These are phyloP conservation scores for Caenorhabditis inopinata DNA, from an alignment of 1,140 invertebrate genomes.

Conservation along the genomic window DNA sequence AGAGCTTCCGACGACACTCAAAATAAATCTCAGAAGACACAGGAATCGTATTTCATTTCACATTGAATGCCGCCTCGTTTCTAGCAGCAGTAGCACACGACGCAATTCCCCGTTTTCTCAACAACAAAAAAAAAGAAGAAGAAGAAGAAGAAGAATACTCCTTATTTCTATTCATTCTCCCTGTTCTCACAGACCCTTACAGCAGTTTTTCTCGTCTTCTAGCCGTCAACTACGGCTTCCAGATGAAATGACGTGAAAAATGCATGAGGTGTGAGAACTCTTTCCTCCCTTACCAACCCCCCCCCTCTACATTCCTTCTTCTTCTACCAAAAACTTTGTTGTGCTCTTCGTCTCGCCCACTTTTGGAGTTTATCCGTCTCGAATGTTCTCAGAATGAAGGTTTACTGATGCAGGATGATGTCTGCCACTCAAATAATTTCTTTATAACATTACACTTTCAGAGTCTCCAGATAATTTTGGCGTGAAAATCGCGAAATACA, in stretches of 20 bases:
- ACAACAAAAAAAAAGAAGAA: too few relatives aligned
- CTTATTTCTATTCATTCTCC: neutral
- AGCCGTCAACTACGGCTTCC: neutral
- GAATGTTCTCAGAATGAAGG: neutral
- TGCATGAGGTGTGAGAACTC: slow-evolving; percentile 33
- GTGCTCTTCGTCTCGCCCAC: neutral
- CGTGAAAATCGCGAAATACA: neutral
- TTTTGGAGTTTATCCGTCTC: too few relatives aligned
- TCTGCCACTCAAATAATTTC: neutral
- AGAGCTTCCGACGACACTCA: neutral
- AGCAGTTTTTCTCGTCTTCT: neutral
- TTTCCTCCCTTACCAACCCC: neutral
- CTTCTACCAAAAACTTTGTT: slow-evolving; percentile 6
- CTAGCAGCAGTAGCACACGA: neutral
- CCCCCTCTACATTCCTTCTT: neutral
- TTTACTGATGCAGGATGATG: neutral
- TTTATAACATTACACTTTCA: neutral
- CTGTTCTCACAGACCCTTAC: neutral
- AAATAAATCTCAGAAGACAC: neutral
- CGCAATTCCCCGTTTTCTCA: neutral
- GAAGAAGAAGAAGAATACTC: too few relatives aligned
- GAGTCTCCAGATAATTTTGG: neutral
- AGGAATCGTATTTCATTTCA: slow-evolving; percentile 23
- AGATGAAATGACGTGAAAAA: slow-evolving; percentile 29
- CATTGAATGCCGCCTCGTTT: neutral